Evolutionary conservation across 2,888 invertebrate species (phyloP).

Genomic region (Andricus quercusramuli): DNA sequence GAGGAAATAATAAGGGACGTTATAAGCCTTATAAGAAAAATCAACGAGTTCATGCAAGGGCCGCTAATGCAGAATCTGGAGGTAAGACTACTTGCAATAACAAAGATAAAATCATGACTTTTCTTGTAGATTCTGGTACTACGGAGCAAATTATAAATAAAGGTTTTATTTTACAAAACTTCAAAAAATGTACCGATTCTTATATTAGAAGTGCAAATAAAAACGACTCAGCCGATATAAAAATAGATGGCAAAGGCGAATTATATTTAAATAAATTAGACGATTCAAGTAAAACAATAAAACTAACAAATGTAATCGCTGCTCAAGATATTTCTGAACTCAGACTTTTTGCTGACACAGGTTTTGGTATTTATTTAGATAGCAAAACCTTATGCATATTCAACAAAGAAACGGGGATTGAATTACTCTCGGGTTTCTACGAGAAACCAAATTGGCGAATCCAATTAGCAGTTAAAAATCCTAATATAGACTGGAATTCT

Average conservation of each 20-base stretch:
- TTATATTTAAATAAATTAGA: background rate
- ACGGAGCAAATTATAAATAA: background rate
- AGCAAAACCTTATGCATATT: background rate
- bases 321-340: background rate
- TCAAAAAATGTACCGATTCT: background rate
- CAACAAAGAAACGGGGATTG: background rate
- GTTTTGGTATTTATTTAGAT: background rate
- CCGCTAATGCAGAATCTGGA: accelerated
- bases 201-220: slow-evolving; percentile 6
- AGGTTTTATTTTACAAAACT: background rate
- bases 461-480: no score
- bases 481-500: no score
- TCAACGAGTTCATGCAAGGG: no score
- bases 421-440: background rate
- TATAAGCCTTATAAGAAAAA: no score
- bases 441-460: background rate
- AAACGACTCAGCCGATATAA: background rate
- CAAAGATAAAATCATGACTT: no score
- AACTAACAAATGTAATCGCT: background rate
- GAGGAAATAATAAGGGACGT: no score
- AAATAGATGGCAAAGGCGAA: background rate
- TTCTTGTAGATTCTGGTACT: no score
- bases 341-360: background rate
- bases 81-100: no score
- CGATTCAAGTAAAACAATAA: background rate